These are phyloP conservation scores for Pseudomugil tenellus DNA, from an alignment of 2,797 vertebrate genomes.

Conservation along the genomic window DNA sequence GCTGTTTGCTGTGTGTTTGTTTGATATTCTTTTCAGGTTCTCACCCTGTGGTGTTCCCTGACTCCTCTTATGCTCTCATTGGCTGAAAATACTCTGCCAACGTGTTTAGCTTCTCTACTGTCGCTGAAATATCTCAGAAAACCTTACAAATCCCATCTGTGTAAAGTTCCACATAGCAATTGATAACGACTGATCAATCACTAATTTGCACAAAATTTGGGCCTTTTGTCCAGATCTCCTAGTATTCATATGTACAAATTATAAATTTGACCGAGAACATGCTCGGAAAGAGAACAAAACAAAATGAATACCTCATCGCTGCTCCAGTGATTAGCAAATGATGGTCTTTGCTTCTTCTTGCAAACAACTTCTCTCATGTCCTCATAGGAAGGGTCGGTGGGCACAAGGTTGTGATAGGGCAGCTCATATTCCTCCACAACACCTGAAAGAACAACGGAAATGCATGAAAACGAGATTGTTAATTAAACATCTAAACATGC, in stretches of 20 bases:
- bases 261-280: no score
- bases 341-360: constrained; percentile 91
- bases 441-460: constrained; percentile 75
- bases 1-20: neutral
- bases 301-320: constrained; percentile 88
- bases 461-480: neutral
- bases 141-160: neutral
- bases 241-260: neutral
- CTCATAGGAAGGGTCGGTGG: constrained; percentile 93
- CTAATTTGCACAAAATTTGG: neutral
- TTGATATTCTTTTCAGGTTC: neutral
- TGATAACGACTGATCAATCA: neutral
- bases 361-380: constrained; percentile 96
- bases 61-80: neutral
- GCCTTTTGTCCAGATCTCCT: neutral
- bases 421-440: constrained; percentile 97
- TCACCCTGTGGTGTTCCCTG: neutral
- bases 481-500: neutral
- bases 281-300: neutral
- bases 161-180: neutral
- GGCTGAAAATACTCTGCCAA: neutral
- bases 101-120: neutral
- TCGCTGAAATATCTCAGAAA: no score
- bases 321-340: constrained; percentile 93
- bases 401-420: constrained; percentile 93